Evolutionary conservation across 2,888 invertebrate species (phyloP).

Genomic region (Troilus luridus): DNA sequence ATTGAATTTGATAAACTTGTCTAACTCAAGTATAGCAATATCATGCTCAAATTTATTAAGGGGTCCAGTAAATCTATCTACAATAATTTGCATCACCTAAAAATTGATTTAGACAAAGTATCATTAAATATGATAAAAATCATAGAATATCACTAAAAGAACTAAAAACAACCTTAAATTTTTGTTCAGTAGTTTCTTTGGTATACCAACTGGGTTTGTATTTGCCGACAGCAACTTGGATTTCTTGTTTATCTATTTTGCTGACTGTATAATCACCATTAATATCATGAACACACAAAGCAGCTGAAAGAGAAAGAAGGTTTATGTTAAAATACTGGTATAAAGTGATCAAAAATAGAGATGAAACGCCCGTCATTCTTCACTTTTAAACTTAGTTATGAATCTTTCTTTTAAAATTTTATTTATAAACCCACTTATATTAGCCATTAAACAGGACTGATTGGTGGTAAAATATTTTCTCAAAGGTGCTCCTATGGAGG

Average conservation of each 20-base stretch:
- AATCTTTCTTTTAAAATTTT: too few species aligned
- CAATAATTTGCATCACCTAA: constrained; percentile 61
- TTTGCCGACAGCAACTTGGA: constrained; percentile 68
- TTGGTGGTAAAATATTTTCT: too few species aligned
- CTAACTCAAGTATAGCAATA: constrained; percentile 62
- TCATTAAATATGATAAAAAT: background rate
- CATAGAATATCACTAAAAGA: background rate
- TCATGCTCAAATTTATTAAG: constrained; percentile 63
- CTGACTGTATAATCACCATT: constrained; percentile 62
- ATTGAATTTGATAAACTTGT: constrained; percentile 58
- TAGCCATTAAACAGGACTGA: too few species aligned
- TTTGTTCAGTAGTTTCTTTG: constrained; percentile 59
- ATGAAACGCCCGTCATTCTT: too few species aligned
- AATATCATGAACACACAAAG: constrained; percentile 69
- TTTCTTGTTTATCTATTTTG: constrained; percentile 64
- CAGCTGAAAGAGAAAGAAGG: constrained; percentile 67
- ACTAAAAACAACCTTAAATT: constrained; percentile 55
- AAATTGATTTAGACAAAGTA: background rate
- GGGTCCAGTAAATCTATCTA: constrained; percentile 59
- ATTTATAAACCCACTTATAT: too few species aligned
- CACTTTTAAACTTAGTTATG: too few species aligned
- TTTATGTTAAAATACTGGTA: background rate
- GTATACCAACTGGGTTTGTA: constrained; percentile 59
- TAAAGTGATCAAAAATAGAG: background rate
- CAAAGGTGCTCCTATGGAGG: too few species aligned